Evolutionary conservation across 2,888 invertebrate species (phyloP).

Genomic region (Polia nebulosa): DNA sequence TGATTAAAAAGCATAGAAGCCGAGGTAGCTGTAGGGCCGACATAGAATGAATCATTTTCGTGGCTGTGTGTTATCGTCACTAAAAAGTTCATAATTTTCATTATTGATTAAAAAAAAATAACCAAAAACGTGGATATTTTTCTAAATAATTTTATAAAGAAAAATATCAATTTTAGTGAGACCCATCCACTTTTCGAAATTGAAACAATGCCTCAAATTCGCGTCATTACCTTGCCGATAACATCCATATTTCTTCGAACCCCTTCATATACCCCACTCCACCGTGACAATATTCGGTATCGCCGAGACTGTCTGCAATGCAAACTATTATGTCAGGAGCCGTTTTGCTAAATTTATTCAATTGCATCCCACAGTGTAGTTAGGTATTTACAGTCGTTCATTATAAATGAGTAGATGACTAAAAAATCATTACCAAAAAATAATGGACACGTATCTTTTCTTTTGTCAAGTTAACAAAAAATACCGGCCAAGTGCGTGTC

Average conservation of each 20-base stretch:
- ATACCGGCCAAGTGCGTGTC: too few species aligned
- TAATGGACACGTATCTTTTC: too few species aligned
- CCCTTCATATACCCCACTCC: slow-evolving; percentile 15
- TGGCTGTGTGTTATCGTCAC: neutral
- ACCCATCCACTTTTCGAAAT: slow-evolving; percentile 22
- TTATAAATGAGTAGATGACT: too few species aligned
- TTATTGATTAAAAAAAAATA: neutral
- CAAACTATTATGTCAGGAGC: slow-evolving; percentile 32
- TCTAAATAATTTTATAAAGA: too few species aligned
- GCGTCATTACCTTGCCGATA: slow-evolving; percentile 39
- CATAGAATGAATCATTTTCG: neutral
- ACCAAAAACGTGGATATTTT: too few species aligned
- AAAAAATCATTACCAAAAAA: too few species aligned
- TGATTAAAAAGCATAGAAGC: neutral
- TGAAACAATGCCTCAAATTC: slow-evolving; percentile 35
- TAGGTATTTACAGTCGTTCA: neutral
- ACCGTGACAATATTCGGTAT: slow-evolving; percentile 29
- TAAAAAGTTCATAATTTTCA: neutral
- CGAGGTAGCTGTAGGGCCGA: neutral
- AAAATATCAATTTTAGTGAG: neutral
- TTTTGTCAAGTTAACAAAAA: too few species aligned
- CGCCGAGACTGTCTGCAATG: slow-evolving; percentile 24
- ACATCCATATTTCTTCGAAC: slow-evolving; percentile 22
- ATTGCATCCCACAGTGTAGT: slow-evolving; percentile 52
- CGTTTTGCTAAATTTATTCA: slow-evolving; percentile 61